Evolutionary conservation across 2,797 vertebrate genomes (phyloP).

Genomic region (Falco berigora): DNA sequence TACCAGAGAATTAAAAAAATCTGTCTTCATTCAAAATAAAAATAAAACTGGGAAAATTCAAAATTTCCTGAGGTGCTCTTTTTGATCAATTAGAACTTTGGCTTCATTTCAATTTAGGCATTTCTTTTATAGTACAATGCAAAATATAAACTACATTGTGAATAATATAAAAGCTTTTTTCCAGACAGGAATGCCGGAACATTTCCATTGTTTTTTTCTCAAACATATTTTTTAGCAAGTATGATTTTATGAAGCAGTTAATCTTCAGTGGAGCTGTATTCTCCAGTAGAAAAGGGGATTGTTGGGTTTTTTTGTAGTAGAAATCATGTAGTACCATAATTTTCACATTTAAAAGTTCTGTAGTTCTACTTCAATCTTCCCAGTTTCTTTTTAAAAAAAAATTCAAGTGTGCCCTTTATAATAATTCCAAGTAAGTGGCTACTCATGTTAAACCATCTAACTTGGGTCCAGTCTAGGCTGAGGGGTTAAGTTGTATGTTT

Average conservation of each 20-base stretch:
- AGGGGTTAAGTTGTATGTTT: not conserved
- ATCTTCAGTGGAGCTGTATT: not conserved
- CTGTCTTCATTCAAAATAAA: not conserved
- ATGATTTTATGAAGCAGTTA: not conserved
- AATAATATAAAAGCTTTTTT: slow-evolving; percentile 1
- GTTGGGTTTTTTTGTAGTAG: not conserved
- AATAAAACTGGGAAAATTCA: not conserved
- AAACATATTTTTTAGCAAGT: not conserved
- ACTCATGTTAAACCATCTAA: not conserved
- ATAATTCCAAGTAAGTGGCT: not conserved
- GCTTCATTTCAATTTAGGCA: not conserved
- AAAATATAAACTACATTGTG: slow-evolving; percentile 1
- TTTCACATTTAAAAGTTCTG: not conserved
- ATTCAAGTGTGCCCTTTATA: not conserved
- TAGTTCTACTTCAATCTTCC: not conserved
- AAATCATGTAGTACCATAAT: not conserved
- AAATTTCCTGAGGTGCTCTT: slow-evolving; percentile 36
- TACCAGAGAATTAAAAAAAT: not conserved
- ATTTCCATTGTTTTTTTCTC: not conserved
- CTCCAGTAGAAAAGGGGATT: not conserved
- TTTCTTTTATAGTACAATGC: slow-evolving; percentile 5
- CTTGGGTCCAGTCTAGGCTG: not conserved
- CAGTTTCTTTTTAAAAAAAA: not conserved
- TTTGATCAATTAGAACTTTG: slow-evolving; percentile 20
- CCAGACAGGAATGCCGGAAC: not conserved